Conservation (phyloP, 2,797 vertebrate genomes). For the Clarias platycephalus region DNA sequence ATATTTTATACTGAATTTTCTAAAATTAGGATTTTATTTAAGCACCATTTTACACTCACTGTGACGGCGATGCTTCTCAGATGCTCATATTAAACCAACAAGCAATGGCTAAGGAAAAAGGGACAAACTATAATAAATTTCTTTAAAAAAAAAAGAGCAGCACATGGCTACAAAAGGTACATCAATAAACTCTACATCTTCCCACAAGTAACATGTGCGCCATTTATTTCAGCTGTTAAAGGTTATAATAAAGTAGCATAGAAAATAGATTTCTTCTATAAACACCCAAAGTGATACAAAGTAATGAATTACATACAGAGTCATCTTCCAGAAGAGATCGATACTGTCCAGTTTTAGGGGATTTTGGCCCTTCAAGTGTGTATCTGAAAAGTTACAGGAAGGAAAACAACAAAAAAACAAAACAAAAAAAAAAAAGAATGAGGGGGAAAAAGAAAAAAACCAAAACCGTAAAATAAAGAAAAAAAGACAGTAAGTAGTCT, state of each 20-base stretch:
- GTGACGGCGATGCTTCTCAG: not conserved
- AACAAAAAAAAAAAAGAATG: constrained; percentile 79
- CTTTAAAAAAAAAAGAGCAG: not conserved
- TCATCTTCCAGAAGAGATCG: constrained; percentile 8
- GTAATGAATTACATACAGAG: constrained; percentile 65
- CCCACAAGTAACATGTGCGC: constrained; percentile 75
- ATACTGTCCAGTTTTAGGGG: constrained; percentile 33
- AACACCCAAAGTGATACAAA: constrained; percentile 69
- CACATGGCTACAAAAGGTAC: not conserved
- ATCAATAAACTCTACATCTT: constrained; percentile 54
- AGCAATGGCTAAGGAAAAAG: not conserved
- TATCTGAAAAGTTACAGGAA: constrained; percentile 66
- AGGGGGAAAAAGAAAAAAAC: constrained; percentile 31
- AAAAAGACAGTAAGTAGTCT: constrained; percentile 72
- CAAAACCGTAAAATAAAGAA: constrained; percentile 77
- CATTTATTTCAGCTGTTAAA: constrained; percentile 91
- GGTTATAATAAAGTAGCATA: constrained; percentile 81
- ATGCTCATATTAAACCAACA: no score
- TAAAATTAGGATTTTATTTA: not conserved
- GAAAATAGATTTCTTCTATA: constrained; percentile 81
- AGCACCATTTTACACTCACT: not conserved
- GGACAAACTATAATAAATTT: not conserved
- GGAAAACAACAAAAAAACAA: constrained; percentile 65
- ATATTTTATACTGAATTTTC: not conserved
- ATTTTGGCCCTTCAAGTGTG: constrained; percentile 29